These are phyloP conservation scores for Botrylloides violaceus DNA, from an alignment of 23 tunicate genomes.

Conservation along the genomic window DNA sequence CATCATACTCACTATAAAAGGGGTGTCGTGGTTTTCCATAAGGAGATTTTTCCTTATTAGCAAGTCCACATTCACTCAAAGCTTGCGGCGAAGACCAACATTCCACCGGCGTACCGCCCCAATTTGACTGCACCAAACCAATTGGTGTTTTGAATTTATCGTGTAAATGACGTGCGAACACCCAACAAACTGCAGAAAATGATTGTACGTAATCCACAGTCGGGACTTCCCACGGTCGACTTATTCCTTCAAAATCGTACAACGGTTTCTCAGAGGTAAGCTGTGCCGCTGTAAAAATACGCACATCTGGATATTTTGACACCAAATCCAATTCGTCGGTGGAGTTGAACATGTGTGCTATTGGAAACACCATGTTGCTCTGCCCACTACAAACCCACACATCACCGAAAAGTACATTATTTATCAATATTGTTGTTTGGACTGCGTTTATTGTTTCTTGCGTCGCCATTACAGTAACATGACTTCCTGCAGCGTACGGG, in stretches of 20 bases:
- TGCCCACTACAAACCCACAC: conserved; percentile 91
- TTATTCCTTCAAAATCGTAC: conserved; percentile 38
- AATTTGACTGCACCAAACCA: conserved; percentile 45
- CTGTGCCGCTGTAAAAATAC: conserved; percentile 59
- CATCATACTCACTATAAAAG: neutral
- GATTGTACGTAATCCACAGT: conserved; percentile 21
- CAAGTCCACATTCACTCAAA: conserved; percentile 38
- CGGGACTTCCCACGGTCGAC: conserved; percentile 52
- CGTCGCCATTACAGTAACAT: conserved; percentile 29
- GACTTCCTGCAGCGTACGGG: conserved; percentile 51
- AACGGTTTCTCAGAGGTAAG: conserved; percentile 37
- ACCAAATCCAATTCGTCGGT: conserved; percentile 34
- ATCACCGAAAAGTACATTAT: conserved; percentile 77
- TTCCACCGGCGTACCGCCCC: conserved; percentile 81
- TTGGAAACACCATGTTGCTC: conserved; percentile 80
- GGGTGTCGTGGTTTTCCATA: neutral
- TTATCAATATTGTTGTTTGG: conserved; percentile 31
- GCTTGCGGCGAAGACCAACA: conserved; percentile 62
- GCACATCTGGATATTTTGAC: conserved; percentile 43
- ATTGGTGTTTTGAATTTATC: conserved; percentile 48
- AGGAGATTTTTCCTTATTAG: neutral
- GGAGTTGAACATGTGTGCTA: conserved; percentile 32
- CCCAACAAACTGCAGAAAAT: conserved; percentile 94
- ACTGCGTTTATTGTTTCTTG: conserved; percentile 50
- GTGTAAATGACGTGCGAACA: conserved; percentile 51